Evolutionary conservation across 2,888 invertebrate species (phyloP), one percentile per base, ranked within the genome.

Genomic region (Plebejus melissa): DNA sequence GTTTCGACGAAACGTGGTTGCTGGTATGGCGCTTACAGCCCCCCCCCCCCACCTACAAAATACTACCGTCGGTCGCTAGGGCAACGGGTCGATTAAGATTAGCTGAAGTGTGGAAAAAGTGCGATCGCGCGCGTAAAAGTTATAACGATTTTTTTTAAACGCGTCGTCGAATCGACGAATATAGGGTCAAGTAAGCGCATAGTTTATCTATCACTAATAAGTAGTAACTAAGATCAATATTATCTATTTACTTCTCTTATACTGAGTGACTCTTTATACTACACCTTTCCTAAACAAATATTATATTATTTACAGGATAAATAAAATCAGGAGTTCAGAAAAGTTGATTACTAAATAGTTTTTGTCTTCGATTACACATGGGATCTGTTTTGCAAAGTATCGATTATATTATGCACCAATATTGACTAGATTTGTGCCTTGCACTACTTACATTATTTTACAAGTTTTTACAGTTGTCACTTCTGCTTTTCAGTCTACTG

Each of bases 401-500:
- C 36, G 36, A 69, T 38, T 46, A 69, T 38, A 38, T 70, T 38
- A 38, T 70, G 58, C 76, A 74, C 76, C 13, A 75, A 71, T 77
- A 79, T 77, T 77, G 79, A 81, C 78, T 81, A 80, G 77, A 78
- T 75, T 72, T 78, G 82, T 80, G 82, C 81, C 80, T 81, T 80
- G 81, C 81, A 81, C 82, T 79, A 80, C 77, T 58, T 77, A 78
- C 11, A 74, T 74, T 60, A 58, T 13, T 54, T 22, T 38, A 69
- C 69, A 75, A 54, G 54, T 28, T 54, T 57, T 75, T 69, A 50
- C 50, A 69, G 16, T 57, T 57, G 54, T 32, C 54, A 22, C 69
- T 70, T 54, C 6, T 57, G 9, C 36, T 36, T 54, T 77, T 79
- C 75, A 80, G 77, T 80, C 78, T 79, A 78, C 76, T 78, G 75